Base-by-base conservation (phyloP, 2,888 invertebrate species). In the Cryptosula pallasiana region DNA sequence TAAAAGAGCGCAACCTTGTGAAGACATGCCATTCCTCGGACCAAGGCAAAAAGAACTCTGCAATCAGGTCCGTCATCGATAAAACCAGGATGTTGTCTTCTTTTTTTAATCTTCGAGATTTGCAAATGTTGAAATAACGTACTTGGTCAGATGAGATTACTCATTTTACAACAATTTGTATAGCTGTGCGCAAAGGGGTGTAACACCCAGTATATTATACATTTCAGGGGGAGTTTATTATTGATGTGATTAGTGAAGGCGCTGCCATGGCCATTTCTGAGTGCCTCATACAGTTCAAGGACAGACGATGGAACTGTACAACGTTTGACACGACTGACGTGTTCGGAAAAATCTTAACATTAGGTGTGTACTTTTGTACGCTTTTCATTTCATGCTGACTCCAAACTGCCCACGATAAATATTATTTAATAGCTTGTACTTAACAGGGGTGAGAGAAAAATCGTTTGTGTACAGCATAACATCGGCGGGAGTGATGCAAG, bases 221-320 rank as follows among this genome's bases (percentile, higher is more conserved):
- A 29, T 32, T 63, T 25, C 32, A 89, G 72, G 90, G 90, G 76
- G 89, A 90, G 78, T 90, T 89, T 81, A 89, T 92, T 81, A 87
- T 92, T 76, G 90, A 90, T 83, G 82, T 84, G 1, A 80, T 85
- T 71, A 78, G 81, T 72, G 88, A 89, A 27, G 94, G 94, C 23
- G 94, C 94, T 9, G 88, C 89, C 83, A 88, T 93, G 83, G 93
- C 92, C 20, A 83, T 94, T 73, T 92, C 92, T 78, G 94, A 95
- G 84, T 95, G 95, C 83, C 93, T 94, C 86, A 88, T 91, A 81
- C 94, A 95, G 87, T 94, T 95, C 83, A 88, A 90, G 74, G 90
- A 91, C 82, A 91, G 92, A 79, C 88, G 94, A 80, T 94, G 94
- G 94, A 94, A 94, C 85, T 94, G 94, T 86, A 91, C 92, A 73